Conservation (phyloP, 1,140 invertebrate genomes). For the Sminthurides bifidus region DNA sequence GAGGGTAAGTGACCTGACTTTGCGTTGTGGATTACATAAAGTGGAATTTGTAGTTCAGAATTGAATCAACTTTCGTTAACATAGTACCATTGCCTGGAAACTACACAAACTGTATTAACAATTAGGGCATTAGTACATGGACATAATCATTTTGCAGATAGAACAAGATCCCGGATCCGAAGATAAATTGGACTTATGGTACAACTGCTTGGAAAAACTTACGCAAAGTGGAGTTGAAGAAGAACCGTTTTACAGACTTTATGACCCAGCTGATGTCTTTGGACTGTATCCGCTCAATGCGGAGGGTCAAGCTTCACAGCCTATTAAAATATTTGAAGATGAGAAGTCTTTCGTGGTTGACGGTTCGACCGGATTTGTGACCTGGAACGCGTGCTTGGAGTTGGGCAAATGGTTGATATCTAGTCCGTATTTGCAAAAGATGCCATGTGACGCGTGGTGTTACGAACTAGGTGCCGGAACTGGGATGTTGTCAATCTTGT, state of each 20-base stretch:
- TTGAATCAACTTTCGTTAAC: no score
- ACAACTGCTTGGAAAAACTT: neutral
- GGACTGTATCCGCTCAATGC: no score
- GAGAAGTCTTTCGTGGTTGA: neutral
- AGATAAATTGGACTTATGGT: neutral
- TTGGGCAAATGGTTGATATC: neutral
- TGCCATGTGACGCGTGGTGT: neutral
- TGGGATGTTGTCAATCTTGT: neutral
- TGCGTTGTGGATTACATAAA: no score
- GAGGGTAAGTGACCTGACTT: no score
- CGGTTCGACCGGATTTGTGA: conserved; percentile 4
- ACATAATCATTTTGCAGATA: no score
- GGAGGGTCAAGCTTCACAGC: neutral
- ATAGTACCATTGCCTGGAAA: no score
- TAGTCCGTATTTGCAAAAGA: neutral
- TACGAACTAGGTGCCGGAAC: conserved; percentile 3
- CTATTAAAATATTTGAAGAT: conserved; percentile 8
- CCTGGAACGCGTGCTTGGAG: neutral
- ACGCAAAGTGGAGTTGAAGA: neutral
- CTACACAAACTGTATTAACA: no score
- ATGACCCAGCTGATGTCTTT: neutral
- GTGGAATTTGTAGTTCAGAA: no score
- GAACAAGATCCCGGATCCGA: no score
- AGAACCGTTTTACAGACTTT: conserved; percentile 2
- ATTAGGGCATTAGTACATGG: no score